phyloP scores from a whole-genome alignment of 2,113 vertebrate genomes.

The Tachysurus fulvidraco region DNA sequence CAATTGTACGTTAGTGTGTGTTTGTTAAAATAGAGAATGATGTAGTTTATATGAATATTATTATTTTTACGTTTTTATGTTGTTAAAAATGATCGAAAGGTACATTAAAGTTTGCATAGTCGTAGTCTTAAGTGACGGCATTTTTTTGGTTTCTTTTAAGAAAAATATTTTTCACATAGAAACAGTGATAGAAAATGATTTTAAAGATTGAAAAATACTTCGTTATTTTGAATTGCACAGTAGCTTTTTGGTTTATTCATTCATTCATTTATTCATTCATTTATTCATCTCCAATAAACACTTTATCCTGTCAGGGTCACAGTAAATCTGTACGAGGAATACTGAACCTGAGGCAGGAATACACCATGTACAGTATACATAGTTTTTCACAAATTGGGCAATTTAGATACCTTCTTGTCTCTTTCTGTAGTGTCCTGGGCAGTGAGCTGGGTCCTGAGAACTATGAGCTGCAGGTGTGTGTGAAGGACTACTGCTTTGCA shows the following conservation, averaged over 20 bases:
- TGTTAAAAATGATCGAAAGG: neutral
- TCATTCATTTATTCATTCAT: neutral
- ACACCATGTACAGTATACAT: neutral
- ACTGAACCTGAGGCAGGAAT: neutral
- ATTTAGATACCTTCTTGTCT: neutral
- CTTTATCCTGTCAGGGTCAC: neutral
- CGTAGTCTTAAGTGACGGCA: neutral
- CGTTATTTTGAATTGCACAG: neutral
- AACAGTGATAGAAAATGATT: too few species aligned
- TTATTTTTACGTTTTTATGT: neutral
- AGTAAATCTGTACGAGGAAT: neutral
- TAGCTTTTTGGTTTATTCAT: neutral
- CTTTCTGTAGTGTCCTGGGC: conserved; percentile 78
- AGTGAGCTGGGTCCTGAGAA: conserved; percentile 88
- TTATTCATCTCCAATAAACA: neutral
- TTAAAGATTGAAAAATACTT: too few species aligned
- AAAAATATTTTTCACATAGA: too few species aligned
- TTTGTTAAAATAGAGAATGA: neutral
- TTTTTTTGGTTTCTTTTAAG: neutral
- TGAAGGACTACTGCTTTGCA: conserved; percentile 98
- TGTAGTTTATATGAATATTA: neutral
- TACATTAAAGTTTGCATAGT: neutral
- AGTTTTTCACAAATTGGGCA: neutral
- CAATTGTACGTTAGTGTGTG: conserved; percentile 83
- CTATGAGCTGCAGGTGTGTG: conserved; percentile 96